phyloP scores from a whole-genome alignment of 2,888 invertebrate species.

The Glyphotaelius pellucidus region DNA sequence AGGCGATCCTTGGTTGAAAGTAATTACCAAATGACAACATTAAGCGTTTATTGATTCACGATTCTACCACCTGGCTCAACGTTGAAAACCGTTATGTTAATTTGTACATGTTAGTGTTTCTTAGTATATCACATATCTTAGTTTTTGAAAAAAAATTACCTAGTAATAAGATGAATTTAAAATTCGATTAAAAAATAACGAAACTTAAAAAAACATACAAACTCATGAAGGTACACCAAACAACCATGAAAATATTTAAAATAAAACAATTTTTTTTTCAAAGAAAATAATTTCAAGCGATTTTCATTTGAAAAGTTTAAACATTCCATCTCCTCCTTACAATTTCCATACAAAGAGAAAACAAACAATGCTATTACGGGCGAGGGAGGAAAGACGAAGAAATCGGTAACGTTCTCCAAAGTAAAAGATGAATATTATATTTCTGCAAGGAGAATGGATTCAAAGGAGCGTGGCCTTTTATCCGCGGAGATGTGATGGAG shows the following conservation, averaged over 20 bases:
- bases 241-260: background rate
- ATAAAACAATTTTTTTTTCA: background rate
- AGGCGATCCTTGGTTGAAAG: no score
- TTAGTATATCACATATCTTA: no score
- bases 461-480: constrained; percentile 33
- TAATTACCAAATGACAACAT: no score
- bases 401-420: constrained; percentile 29
- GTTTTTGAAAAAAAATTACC: no score
- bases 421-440: constrained; percentile 37
- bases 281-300: background rate
- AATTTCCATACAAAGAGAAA: constrained; percentile 28
- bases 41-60: no score
- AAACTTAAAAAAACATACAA: no score
- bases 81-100: no score
- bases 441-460: constrained; percentile 34
- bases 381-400: background rate
- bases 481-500: constrained; percentile 4
- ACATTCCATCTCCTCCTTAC: constrained; percentile 5
- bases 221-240: no score
- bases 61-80: no score
- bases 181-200: no score
- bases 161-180: no score
- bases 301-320: constrained; percentile 34
- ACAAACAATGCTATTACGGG: constrained; percentile 36
- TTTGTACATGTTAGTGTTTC: no score